Evolutionary conservation across 2,113 vertebrate species (phyloP).

Genomic region (Ivindomyrus marchei): DNA sequence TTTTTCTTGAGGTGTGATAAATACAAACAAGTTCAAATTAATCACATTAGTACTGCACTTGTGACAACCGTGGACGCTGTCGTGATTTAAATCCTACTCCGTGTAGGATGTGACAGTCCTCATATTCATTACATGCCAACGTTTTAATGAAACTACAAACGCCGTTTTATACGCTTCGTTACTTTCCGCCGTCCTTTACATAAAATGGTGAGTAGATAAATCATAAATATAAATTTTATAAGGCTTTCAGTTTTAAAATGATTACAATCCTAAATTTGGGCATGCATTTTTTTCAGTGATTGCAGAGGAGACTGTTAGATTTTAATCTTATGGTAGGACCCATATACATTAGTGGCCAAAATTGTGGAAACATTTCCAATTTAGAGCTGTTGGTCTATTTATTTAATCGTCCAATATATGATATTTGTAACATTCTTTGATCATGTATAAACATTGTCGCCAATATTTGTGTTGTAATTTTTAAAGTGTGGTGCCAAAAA

Average conservation of each 20-base stretch:
- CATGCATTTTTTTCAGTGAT: not conserved
- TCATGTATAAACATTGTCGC: not conserved
- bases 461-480: not conserved
- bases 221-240: not conserved
- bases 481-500: not conserved
- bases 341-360: not conserved
- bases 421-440: not conserved
- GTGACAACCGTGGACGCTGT: not conserved
- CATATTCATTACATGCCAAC: not conserved
- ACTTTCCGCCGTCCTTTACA: not conserved
- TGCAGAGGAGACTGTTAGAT: not conserved
- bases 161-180: not conserved
- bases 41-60: not conserved
- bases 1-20: not conserved
- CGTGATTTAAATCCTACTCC: not conserved
- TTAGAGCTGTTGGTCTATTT: not conserved
- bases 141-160: not conserved
- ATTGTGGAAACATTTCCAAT: not conserved
- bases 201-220: not conserved
- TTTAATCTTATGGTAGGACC: not conserved
- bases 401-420: not conserved
- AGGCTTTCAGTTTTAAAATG: not conserved
- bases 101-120: not conserved
- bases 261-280: not conserved
- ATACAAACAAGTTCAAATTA: not conserved